Conservation (phyloP, 2,797 vertebrate species). For the Acropternis orthonyx region DNA sequence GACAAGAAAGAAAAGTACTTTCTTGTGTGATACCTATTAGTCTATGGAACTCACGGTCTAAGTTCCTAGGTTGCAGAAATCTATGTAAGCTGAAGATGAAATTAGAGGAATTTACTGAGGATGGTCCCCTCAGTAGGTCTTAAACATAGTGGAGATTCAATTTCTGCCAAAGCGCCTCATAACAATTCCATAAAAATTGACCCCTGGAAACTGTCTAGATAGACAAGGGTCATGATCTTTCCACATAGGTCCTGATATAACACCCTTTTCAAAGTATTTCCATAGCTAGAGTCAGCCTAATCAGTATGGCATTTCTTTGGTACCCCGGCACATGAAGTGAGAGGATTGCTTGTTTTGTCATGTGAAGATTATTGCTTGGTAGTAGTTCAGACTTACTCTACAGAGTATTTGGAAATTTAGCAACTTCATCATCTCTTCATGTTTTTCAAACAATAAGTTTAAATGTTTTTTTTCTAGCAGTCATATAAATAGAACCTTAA, state of each 20-base stretch:
- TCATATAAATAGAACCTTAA: not conserved
- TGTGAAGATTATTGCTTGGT: not conserved
- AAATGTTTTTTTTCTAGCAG: not conserved
- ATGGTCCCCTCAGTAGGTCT: not conserved
- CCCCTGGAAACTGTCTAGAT: not conserved
- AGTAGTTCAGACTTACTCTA: not conserved
- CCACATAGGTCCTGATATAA: fast-evolving
- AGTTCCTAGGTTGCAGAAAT: not conserved
- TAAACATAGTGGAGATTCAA: not conserved
- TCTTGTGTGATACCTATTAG: not conserved
- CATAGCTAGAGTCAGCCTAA: not conserved
- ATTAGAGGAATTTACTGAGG: not conserved
- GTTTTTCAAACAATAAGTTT: not conserved
- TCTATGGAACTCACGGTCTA: not conserved
- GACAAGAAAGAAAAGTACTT: not conserved
- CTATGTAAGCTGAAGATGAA: not conserved
- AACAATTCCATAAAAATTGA: not conserved
- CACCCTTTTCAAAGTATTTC: not conserved
- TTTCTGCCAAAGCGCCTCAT: not conserved
- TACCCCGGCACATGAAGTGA: not conserved
- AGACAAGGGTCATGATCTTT: not conserved
- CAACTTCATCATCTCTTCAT: not conserved
- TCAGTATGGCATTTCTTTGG: not conserved
- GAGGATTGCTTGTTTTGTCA: not conserved
- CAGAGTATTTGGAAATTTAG: not conserved